Evolutionary conservation across 2,888 invertebrate species (phyloP), one percentile per base, ranked within the genome.

Genomic region (Drosophila monieri): DNA sequence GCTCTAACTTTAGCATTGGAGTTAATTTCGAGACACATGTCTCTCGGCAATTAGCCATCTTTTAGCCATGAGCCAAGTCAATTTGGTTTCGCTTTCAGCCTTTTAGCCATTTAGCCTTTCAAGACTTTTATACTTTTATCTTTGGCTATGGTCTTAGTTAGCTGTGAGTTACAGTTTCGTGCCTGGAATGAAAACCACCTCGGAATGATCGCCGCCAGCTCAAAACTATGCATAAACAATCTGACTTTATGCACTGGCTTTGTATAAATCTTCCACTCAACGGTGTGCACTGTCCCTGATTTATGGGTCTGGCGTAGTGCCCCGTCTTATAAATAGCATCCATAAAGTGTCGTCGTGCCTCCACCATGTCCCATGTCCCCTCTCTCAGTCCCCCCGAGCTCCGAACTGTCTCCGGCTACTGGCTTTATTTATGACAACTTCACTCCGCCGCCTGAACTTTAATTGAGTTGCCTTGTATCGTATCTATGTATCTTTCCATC

Each of bases 21-120:
- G 77, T 75, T 83, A 75, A 80, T 85, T 80, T 76, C 66, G 56
- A 58, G 54, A 67, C 65, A 64, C 65, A 62, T 30, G 60, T 53
- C 55, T 21, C 18, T 43, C 59, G 71, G 85, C 84, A 86, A 83
- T 80, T 85, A 79, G 84, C 86, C 80, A 72, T 69, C 61, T 61
- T 43, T 79, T 71, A 72, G 77, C 83, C 85, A 79, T 80, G 83
- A 85, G 76, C 44, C 55, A 57, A 71, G 43, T 37, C 56, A 65
- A 70, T 56, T 68, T 57, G 6, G 44, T 46, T 47, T 62, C 46
- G 25, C 18, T 39, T 44, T 68, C 58, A 6, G 43, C 30, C 46
- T 61, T 59, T 57, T 6, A 39, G 14, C 14, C 14, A 14, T 30
- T 49, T 35, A 39, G 14, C 14, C 14, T 39, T 30, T 49, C 12